Percentiles rank a stretch among this genome's conserved stretches.
phyloP scores from a whole-genome alignment of 2,888 invertebrate species.

The Drosophila ustulata region DNA sequence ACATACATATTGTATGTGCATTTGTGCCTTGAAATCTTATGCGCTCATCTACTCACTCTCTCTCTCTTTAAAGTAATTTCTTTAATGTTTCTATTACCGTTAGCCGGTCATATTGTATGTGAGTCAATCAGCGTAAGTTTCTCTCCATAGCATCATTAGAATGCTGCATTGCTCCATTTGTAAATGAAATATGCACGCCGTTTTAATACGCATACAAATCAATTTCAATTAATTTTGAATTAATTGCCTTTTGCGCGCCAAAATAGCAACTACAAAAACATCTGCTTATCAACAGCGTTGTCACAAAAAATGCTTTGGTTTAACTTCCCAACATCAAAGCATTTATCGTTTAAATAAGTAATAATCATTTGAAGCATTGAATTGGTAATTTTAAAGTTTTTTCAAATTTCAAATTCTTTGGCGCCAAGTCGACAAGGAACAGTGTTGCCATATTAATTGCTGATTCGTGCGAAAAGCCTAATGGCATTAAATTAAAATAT shows the following conservation, averaged over 20 bases:
- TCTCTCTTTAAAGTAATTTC: neutral
- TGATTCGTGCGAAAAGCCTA: neutral
- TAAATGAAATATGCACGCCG: neutral
- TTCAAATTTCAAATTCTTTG: neutral
- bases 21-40: neutral
- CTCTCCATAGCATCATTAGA: neutral
- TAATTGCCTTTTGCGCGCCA: neutral
- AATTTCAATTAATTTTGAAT: neutral
- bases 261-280: neutral
- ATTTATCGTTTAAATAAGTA: too few species aligned
- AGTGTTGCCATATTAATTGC: constrained; percentile 4
- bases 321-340: too few species aligned
- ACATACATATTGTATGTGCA: neutral
- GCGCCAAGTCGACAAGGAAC: constrained; percentile 23
- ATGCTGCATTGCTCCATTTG: neutral
- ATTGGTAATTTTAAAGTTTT: too few species aligned
- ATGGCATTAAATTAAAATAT: too few species aligned
- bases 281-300: too few species aligned
- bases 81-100: constrained; percentile 1
- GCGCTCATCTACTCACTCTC: neutral
- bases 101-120: neutral
- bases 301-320: too few species aligned
- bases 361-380: too few species aligned
- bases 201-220: neutral
- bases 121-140: constrained; percentile 7